Percentiles rank a stretch among this genome's conserved stretches.
phyloP scores from a whole-genome alignment of 1,140 invertebrate species.

The Bombyx mori region DNA sequence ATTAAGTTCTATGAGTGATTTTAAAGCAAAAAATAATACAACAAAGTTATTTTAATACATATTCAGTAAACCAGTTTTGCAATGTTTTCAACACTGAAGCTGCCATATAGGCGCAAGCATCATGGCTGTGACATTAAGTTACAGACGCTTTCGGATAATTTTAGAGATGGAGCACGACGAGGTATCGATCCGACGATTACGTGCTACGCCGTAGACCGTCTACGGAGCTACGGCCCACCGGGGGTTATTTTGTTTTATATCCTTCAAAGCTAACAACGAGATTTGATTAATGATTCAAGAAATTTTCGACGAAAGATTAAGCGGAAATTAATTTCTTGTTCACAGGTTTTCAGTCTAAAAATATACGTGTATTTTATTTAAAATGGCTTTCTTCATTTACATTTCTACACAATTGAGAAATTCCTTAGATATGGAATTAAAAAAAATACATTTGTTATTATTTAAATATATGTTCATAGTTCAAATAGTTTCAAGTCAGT shows the following conservation, averaged over 20 bases:
- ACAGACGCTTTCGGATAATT: constrained; percentile 17
- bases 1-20: too few relatives aligned
- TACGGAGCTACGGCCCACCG: constrained; percentile 7
- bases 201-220: constrained; percentile 8
- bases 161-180: constrained; percentile 17
- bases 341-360: background rate
- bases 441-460: background rate
- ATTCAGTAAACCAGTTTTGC: too few relatives aligned
- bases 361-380: background rate
- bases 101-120: background rate
- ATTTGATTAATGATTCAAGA: background rate
- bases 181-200: constrained; percentile 13
- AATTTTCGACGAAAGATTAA: background rate
- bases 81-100: background rate
- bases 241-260: constrained; percentile 10
- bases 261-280: constrained; percentile 9
- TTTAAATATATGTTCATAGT: background rate
- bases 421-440: background rate
- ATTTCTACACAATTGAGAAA: background rate
- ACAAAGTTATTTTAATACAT: too few relatives aligned
- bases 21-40: too few relatives aligned
- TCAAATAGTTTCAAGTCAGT: background rate
- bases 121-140: constrained; percentile 2
- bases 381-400: background rate
- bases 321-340: background rate